phyloP scores from a whole-genome alignment of 2,113 vertebrate species.

The Irena cyanogastra region DNA sequence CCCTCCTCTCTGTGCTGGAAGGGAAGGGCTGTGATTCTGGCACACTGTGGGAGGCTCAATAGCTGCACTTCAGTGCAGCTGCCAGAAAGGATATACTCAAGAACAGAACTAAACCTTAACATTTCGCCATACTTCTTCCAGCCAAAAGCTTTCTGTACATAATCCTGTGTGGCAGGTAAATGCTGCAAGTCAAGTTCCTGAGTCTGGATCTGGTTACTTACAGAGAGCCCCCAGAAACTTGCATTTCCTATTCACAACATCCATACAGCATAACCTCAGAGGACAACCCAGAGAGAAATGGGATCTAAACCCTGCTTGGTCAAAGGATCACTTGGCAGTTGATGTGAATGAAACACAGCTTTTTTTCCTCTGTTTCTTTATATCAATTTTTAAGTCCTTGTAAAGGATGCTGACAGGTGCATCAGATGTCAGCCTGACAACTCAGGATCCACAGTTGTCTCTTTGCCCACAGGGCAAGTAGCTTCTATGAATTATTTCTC shows the following conservation, averaged over 20 bases:
- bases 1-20: neutral
- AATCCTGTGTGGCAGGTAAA: slow-evolving; percentile 63
- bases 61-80: slow-evolving; percentile 54
- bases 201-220: neutral
- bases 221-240: neutral
- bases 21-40: slow-evolving; percentile 43
- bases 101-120: slow-evolving; percentile 39
- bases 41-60: slow-evolving; percentile 41
- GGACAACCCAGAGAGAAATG: neutral
- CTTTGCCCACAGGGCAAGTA: neutral
- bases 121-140: slow-evolving; percentile 47
- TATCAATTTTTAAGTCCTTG: neutral
- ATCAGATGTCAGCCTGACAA: neutral
- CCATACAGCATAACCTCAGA: neutral
- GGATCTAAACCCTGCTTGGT: neutral
- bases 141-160: slow-evolving; percentile 41
- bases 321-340: neutral
- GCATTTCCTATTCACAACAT: neutral
- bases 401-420: neutral
- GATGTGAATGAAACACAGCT: neutral
- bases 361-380: neutral
- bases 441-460: neutral
- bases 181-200: slow-evolving; percentile 2
- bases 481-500: neutral
- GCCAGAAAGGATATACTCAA: slow-evolving; percentile 55